Conservation (phyloP, 2,113 vertebrate genomes). For the Grus americana region DNA sequence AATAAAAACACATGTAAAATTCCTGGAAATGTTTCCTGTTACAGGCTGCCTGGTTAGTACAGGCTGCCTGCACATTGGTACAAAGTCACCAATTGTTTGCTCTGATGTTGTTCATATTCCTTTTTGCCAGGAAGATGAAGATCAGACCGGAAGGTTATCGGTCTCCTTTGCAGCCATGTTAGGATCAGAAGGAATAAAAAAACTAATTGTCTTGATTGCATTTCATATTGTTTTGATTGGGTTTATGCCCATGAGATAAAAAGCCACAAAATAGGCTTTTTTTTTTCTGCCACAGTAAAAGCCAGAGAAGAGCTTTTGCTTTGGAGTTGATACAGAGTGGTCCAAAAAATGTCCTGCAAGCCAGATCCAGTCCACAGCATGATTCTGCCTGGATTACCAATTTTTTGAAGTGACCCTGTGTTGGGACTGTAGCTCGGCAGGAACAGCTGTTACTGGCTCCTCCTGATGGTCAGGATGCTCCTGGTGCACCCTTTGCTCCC, state of each 20-base stretch:
- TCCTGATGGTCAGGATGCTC: conserved; percentile 3
- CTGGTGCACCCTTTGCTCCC: neutral
- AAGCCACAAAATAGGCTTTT: neutral
- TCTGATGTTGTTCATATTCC: neutral
- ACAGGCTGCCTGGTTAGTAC: conserved; percentile 19
- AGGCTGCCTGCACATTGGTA: conserved; percentile 9
- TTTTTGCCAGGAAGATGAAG: conserved; percentile 34
- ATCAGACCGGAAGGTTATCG: neutral
- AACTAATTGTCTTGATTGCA: conserved; percentile 13
- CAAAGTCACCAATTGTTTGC: conserved; percentile 25
- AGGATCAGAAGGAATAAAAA: conserved; percentile 26
- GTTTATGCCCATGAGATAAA: conserved; percentile 34
- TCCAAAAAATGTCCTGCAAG: conserved; percentile 19
- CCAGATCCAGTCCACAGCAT: conserved; percentile 1
- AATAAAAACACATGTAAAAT: conserved; percentile 60
- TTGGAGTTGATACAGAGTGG: neutral
- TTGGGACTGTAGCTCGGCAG: neutral
- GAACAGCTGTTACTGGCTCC: conserved; percentile 30
- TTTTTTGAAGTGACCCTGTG: conserved; percentile 43
- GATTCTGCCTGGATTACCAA: conserved; percentile 23
- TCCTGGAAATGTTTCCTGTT: conserved; percentile 57
- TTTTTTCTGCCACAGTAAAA: neutral
- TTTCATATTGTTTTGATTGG: conserved; percentile 39
- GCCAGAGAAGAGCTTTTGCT: conserved; percentile 28
- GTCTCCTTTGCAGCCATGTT: conserved; percentile 13